Base-by-base conservation (phyloP, 2,888 invertebrate genomes). In the Alloplasta piceator region DNA sequence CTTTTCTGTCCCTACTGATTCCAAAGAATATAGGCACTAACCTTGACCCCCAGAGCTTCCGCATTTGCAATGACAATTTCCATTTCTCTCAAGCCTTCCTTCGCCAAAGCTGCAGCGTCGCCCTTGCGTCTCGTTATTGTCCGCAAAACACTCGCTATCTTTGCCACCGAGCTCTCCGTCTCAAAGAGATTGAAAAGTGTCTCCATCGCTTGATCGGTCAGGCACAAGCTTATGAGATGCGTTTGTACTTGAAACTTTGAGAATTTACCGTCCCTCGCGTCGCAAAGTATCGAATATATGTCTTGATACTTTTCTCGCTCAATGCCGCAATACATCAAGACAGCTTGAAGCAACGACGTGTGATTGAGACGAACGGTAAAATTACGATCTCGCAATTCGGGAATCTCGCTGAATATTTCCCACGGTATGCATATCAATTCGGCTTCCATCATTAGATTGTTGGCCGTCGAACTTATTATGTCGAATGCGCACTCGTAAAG, bases 401-500 rank as follows among this genome's bases (percentile, higher is more conserved):
- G 95, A 83, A 97, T 93, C 87, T 95, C 95, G 72, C 94, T 94
- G 56, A 96, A 93, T 56, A 97, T 94, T 92, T 97, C 96, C 90
- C 95, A 95, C 0, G 96, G 95, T 0, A 98, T 94, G 0, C 95
- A 95, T 7, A 98, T 92, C 0, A 98, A 92, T 90, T 99, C 98
- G 0, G 98, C 97, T 89, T 98, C 98, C 0, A 96, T 94, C 92
- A 98, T 94, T 41, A 96, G 93, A 85, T 95, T 95, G 77, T 94
- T 95, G 77, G 94, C 93, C 79, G 94, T 95, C 1, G 97, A 95
- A 4, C 96, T 96, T 41, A 98, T 96, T 79, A 99, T 97, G 92
- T 99, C 99, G 92, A 98, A 98, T 1, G 97, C 97, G 92, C 98
- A 98, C 92, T 98, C 98, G 75, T 96, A 95, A 14, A 97, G 94